Evolutionary conservation across 2,113 vertebrate genomes (phyloP), one percentile per base, ranked within the genome.

Genomic region (Brachionichthys hirsutus): DNA sequence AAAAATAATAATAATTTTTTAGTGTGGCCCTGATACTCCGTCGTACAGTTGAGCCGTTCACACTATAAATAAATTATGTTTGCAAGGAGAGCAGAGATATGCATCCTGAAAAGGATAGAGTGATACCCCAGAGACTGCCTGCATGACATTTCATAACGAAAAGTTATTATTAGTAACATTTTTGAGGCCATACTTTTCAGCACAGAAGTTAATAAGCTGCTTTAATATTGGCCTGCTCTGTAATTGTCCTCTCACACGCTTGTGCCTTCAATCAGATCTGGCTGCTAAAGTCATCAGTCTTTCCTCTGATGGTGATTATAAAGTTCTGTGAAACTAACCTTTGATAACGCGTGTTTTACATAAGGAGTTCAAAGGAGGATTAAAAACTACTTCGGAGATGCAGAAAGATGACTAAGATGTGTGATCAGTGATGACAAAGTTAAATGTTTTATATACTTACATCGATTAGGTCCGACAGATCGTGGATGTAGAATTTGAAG

Each of bases 401-500:
- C 19, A 46, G 9, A 62, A 18, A 20, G 2, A 42, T 2, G 19
- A 36, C 15, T 19, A 75, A 46, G 36, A 1, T 22, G 16, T 2
- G 38, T 16, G 47, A 36, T 30, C 35, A 30, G 16, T 9, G 30
- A 41, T 52, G 48, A 66, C 47, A 44, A 20, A 49, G 44, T 16
- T 44, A 12, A 2, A 17, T 1, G 2, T 44, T 68, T 66, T 36
- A 60, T 93, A 60, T 93, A 98, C 97, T 98, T 87, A 99, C 97
- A 22, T 99, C 97, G 64, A 98, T 98, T 89, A 98, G 83, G 87
- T 98, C 97, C 0, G 96, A 96, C 86, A 99, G 91, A 84, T 99
- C 97, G 10, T 98, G 96, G 85, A 99, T 95, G 72, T 99, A 99
- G 83, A 98, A 99, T 87, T 99, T 99, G 93, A 98, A 98, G 56